A percentile compares a stretch with the other conserved stretches of the same genome.
These are phyloP conservation scores for Drosophila phalerata DNA, from an alignment of 2,888 invertebrate species.

Conservation along the genomic window DNA sequence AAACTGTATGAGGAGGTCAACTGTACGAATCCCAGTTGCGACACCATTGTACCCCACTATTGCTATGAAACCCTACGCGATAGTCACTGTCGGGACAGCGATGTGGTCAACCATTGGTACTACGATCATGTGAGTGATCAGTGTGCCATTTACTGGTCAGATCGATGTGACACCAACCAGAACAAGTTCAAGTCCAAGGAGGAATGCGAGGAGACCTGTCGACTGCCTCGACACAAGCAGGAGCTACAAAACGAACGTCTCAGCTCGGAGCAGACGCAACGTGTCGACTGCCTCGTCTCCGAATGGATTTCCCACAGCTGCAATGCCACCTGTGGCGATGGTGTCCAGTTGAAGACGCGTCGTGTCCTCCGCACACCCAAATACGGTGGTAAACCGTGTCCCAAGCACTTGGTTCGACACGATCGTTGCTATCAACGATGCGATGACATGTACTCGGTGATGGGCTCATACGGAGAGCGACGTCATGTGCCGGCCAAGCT, in stretches of 20 bases:
- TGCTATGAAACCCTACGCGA: conserved; percentile 86
- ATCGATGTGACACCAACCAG: conserved; percentile 94
- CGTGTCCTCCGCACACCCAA: conserved; percentile 86
- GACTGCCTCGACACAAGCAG: conserved; percentile 76
- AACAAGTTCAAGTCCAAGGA: conserved; percentile 93
- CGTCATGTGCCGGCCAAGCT: conserved; percentile 54
- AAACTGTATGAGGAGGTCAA: conserved; percentile 82
- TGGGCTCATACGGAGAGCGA: conserved; percentile 63
- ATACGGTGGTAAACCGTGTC: conserved; percentile 87
- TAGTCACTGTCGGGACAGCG: conserved; percentile 92
- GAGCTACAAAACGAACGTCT: conserved; percentile 74
- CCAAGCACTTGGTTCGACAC: conserved; percentile 85
- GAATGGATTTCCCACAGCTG: conserved; percentile 86
- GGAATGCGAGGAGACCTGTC: conserved; percentile 90
- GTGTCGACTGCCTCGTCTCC: conserved; percentile 86
- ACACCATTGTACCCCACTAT: conserved; percentile 75
- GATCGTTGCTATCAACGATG: conserved; percentile 84
- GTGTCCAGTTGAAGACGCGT: conserved; percentile 86
- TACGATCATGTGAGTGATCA: conserved; percentile 90
- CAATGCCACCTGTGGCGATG: conserved; percentile 86
- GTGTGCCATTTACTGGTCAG: conserved; percentile 94
- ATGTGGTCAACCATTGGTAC: conserved; percentile 93
- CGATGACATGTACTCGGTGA: conserved; percentile 82
- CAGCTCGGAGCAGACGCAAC: conserved; percentile 58
- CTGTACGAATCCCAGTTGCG: conserved; percentile 82